Evolutionary conservation across 2,888 invertebrate species (phyloP).

Genomic region (Macrophya annulata): DNA sequence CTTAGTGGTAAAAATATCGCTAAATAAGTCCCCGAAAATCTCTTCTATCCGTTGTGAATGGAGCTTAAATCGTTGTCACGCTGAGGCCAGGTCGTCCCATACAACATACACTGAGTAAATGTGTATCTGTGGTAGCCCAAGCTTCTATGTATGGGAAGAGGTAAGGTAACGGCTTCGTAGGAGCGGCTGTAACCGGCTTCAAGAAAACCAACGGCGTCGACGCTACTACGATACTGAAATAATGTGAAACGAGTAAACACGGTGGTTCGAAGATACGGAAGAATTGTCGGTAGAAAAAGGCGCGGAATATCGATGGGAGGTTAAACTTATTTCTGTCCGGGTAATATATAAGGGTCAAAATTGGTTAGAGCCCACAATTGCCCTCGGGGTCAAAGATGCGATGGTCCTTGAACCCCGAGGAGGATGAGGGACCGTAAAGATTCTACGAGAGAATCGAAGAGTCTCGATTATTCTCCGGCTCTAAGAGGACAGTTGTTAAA

Average conservation of each 20-base stretch:
- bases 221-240: not conserved
- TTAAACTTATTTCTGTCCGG: constrained; percentile 13
- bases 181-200: constrained; percentile 75
- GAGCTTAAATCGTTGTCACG: constrained; percentile 19
- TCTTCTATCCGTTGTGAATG: not conserved
- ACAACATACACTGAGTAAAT: not conserved
- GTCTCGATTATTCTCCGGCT: not conserved
- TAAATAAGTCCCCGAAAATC: not conserved
- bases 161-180: constrained; percentile 74
- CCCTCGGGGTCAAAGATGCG: constrained; percentile 6
- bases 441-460: not conserved
- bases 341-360: constrained; percentile 49
- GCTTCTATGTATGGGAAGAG: constrained; percentile 49
- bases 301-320: not conserved
- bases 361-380: constrained; percentile 19
- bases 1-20: not conserved
- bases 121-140: not conserved
- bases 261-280: not conserved
- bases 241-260: not conserved
- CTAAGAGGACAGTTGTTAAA: not conserved
- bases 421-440: not conserved
- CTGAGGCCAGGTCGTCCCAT: not conserved
- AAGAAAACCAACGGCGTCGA: constrained; percentile 77
- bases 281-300: not conserved
- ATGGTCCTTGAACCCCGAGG: not conserved